These are phyloP conservation scores for Melanotaenia duboulayi DNA, from an alignment of 2,113 vertebrate genomes.

Conservation along the genomic window DNA sequence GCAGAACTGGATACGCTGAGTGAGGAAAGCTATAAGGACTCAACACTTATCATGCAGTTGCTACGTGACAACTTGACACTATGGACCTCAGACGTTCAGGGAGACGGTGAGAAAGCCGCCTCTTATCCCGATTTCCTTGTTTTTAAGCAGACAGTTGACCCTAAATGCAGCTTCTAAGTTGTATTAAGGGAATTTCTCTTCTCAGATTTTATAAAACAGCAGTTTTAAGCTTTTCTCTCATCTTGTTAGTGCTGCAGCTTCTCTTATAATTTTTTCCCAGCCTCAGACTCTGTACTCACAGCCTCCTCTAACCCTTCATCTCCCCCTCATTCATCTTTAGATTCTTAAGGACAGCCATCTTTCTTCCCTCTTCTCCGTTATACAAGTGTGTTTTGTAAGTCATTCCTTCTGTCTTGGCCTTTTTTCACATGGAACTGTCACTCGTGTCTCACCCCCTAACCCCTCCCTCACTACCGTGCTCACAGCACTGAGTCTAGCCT, in stretches of 20 bases:
- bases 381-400: conserved; percentile 78
- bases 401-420: conserved; percentile 43
- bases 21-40: conserved; percentile 99
- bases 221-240: neutral
- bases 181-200: neutral
- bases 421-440: neutral
- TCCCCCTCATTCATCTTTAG: conserved; percentile 63
- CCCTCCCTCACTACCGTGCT: conserved; percentile 17
- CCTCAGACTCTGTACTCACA: neutral
- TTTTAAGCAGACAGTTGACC: neutral
- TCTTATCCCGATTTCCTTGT: neutral
- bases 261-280: neutral
- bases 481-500: conserved; percentile 5
- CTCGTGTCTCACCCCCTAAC: conserved; percentile 13
- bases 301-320: conserved; percentile 54
- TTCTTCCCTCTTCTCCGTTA: conserved; percentile 62
- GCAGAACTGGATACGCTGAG: conserved; percentile 99
- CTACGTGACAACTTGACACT: conserved; percentile 99
- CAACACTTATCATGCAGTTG: conserved; percentile 99
- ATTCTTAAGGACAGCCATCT: conserved; percentile 75
- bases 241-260: neutral
- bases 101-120: conserved; percentile 87
- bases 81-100: conserved; percentile 99
- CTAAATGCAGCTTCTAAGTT: neutral
- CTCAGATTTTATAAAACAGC: neutral